Conservation (phyloP, 2,113 vertebrate species). For the Zosterops pallidus region DNA sequence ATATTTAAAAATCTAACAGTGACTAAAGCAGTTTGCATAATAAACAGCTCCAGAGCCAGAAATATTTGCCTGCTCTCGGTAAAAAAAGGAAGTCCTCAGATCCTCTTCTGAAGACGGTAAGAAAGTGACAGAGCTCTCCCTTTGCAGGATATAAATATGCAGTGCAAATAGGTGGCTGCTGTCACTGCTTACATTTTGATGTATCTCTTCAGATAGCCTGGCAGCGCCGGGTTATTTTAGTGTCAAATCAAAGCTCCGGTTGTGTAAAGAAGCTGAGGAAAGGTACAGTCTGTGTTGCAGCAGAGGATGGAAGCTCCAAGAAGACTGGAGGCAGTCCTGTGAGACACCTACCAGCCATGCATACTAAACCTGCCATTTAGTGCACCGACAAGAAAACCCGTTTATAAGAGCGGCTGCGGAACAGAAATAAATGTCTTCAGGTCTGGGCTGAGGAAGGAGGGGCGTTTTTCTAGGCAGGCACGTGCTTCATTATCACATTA, state of each 20-base stretch:
- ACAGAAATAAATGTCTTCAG: neutral
- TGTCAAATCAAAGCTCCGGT: slow-evolving; percentile 58
- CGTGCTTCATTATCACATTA: neutral
- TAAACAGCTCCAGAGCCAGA: slow-evolving; percentile 48
- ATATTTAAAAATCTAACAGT: slow-evolving; percentile 46
- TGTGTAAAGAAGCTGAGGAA: slow-evolving; percentile 50
- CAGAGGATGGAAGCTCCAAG: slow-evolving; percentile 42
- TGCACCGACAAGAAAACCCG: neutral
- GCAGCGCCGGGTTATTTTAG: slow-evolving; percentile 57
- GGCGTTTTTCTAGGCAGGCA: neutral
- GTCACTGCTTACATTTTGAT: slow-evolving; percentile 50
- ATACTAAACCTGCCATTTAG: slow-evolving; percentile 46
- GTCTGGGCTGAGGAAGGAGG: neutral
- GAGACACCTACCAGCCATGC: slow-evolving; percentile 39
- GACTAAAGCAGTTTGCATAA: slow-evolving; percentile 62
- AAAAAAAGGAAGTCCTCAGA: slow-evolving; percentile 67
- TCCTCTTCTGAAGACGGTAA: slow-evolving; percentile 56
- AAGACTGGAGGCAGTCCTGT: slow-evolving; percentile 52
- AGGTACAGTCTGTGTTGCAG: slow-evolving; percentile 53
- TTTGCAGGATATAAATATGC: slow-evolving; percentile 58
- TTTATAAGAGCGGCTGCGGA: neutral
- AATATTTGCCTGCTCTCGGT: slow-evolving; percentile 45
- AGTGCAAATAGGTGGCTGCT: slow-evolving; percentile 59
- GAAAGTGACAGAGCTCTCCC: slow-evolving; percentile 51
- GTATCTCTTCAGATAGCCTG: slow-evolving; percentile 57